Base-by-base conservation (phyloP, 2,888 invertebrate genomes). In the Ctenicera cuprea region DNA sequence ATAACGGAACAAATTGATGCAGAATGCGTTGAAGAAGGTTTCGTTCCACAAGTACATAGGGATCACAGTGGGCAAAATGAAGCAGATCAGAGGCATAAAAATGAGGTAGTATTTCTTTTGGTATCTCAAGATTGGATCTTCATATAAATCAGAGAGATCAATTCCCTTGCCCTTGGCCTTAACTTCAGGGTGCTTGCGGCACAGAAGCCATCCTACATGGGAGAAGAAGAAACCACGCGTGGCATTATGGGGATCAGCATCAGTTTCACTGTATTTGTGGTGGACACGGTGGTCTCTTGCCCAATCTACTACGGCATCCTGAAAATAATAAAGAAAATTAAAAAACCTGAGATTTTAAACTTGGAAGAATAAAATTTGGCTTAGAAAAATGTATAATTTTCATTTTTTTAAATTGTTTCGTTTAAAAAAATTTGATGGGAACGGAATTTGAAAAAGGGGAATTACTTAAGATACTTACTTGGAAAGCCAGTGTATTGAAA, bases 211-310 rank as follows among this genome's bases (percentile, higher is more conserved):
- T 73, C 98, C 98, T 81, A 98, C 91, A 87, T 98, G 98, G 0
- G 97, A 92, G 88, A 98, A 98, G 91, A 98, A 98, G 89, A 98
- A 97, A 9, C 98, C 98, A 26, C 97, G 90, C 64, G 88, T 95
- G 1, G 97, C 95, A 85, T 97, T 97, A 86, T 97, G 97, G 0
- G 97, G 97, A 88, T 97, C 97, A 0, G 97, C 97, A 85, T 97
- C 93, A 0, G 97, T 97, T 86, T 97, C 97, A 18, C 94, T 95
- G 88, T 93, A 97, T 86, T 97, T 97, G 89, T 97, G 97, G 86
- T 97, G 95, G 84, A 95, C 94, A 80, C 95, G 90, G 87, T 94
- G 94, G 83, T 94, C 94, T 74, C 94, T 90, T 0, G 94, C 91
- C 94, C 94, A 95, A 82, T 94, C 94, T 67, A 92, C 90, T 1